A percentile compares a stretch with the other conserved stretches of the same genome.
Evolutionary conservation across 2,888 invertebrate genomes (phyloP).

Genomic region (Gymnosoma rotundatum): DNA sequence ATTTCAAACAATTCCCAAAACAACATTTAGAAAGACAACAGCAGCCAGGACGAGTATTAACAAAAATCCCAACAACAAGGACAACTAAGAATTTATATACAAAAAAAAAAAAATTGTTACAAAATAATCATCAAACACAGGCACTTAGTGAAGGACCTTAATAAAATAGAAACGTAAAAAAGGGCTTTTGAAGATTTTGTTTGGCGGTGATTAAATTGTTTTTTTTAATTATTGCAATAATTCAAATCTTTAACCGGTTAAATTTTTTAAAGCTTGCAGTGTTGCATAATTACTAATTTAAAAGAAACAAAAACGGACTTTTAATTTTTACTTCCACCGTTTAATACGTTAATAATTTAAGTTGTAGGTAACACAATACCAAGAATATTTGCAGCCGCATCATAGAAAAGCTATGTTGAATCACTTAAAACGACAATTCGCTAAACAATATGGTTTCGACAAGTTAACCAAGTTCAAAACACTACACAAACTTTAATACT

Average conservation of each 20-base stretch:
- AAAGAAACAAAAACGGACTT: too few relatives aligned
- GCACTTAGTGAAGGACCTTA: slow-evolving; percentile 45
- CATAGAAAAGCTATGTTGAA: too few relatives aligned
- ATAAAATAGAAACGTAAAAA: not conserved
- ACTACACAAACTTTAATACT: too few relatives aligned
- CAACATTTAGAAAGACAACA: slow-evolving; percentile 44
- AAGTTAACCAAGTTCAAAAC: too few relatives aligned
- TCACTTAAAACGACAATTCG: too few relatives aligned
- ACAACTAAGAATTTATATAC: slow-evolving; percentile 3
- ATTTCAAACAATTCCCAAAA: slow-evolving; percentile 36
- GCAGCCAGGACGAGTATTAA: slow-evolving; percentile 10
- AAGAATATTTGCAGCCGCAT: too few relatives aligned
- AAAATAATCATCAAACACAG: slow-evolving; percentile 41
- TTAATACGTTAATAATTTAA: too few relatives aligned
- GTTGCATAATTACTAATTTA: not conserved
- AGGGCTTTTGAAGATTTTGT: not conserved
- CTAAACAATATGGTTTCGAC: too few relatives aligned
- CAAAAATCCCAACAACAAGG: slow-evolving; percentile 30
- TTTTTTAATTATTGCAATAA: not conserved
- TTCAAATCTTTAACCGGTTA: not conserved
- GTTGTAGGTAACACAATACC: too few relatives aligned
- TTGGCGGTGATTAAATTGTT: not conserved
- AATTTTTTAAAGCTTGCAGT: not conserved
- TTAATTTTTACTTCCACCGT: too few relatives aligned
- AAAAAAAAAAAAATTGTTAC: slow-evolving; percentile 37